Base-by-base conservation (phyloP, 1,140 invertebrate genomes). In the Ridgeia piscesae region DNA sequence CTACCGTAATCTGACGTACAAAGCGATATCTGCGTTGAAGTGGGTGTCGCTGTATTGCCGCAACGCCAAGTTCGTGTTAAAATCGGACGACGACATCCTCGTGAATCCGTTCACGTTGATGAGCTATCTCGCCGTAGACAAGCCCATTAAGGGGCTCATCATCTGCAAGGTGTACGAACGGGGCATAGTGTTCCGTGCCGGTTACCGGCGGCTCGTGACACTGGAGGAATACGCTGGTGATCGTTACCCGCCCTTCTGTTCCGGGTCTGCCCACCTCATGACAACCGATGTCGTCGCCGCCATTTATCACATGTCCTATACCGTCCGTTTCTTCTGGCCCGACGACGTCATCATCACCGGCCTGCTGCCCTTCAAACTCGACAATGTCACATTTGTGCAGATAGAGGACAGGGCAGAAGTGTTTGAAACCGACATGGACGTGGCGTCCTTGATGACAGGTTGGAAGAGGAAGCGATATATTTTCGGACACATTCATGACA, bases 1-100 rank as follows among this genome's bases (percentile, higher is more conserved):
- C 88, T 98, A 98, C 94, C 96, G 97, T 93, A 98, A 98, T 95
- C 97, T 98, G 95, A 98, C 98, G 1, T 98, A 98, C 94, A 98
- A 98, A 95, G 98, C 98, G 95, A 97, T 98, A 8, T 98, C 98
- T 97, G 97, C 97, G 1, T 96, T 98, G 33, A 98, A 98, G 95
- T 98, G 98, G 97, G 97, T 97, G 89, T 96, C 97, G 9, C 97
- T 97, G 94, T 97, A 97, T 95, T 97, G 96, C 95, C 93, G 94
- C 93, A 96, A 96, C 93, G 97, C 97, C 0, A 93, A 58, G 92
- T 96, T 94, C 93, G 93, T 97, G 42, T 94, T 97, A 50, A 97
- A 97, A 94, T 95, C 96, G 27, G 96, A 97, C 93, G 96, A 97
- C 93, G 96, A 97, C 93, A 96, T 96, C 92, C 96, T 96, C 92